Evolutionary conservation across 2,888 invertebrate species (phyloP).

Genomic region (Sympetrum striolatum): DNA sequence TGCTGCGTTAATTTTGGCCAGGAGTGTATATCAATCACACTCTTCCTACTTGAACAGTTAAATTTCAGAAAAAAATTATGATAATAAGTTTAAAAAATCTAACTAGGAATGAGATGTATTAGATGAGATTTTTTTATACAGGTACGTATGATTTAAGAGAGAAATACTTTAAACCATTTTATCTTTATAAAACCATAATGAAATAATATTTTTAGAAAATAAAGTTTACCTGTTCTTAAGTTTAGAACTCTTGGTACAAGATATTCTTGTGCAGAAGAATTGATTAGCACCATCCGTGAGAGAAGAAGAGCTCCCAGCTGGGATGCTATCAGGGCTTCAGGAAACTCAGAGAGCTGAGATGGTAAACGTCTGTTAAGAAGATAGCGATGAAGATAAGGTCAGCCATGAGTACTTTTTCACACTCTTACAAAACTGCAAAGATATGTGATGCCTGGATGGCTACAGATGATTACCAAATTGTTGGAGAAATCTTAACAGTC

Average conservation of each 20-base stretch:
- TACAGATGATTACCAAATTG: no score
- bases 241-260: slow-evolving; percentile 75
- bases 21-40: no score
- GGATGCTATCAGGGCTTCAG: slow-evolving; percentile 81
- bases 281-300: slow-evolving; percentile 84
- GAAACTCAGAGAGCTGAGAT: slow-evolving; percentile 72
- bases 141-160: not conserved
- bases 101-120: not conserved
- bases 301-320: slow-evolving; percentile 79
- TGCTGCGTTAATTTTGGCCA: no score
- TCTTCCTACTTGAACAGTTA: not conserved
- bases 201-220: no score
- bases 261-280: slow-evolving; percentile 77
- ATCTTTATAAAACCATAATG: no score
- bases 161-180: no score
- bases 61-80: not conserved
- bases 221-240: slow-evolving; percentile 70
- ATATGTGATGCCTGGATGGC: no score
- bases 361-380: slow-evolving; percentile 64
- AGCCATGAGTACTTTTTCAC: no score
- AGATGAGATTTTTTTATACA: not conserved
- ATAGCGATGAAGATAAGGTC: not conserved
- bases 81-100: not conserved
- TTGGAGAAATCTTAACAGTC: no score
- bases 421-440: no score